Evolutionary conservation across 2,888 invertebrate genomes (phyloP).

Genomic region (Drosophila mulleri): DNA sequence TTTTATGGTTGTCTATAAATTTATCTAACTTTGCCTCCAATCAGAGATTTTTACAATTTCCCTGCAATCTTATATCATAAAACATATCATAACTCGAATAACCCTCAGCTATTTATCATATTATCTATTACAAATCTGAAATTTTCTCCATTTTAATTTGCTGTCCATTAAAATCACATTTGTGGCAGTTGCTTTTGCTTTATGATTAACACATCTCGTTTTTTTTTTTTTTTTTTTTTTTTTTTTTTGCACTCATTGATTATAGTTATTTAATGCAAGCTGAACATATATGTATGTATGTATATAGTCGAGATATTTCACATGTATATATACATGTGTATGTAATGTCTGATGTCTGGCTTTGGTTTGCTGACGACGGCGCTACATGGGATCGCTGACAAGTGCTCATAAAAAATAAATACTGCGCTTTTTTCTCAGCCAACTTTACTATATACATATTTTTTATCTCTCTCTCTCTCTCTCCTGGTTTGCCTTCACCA

Average conservation of each 20-base stretch:
- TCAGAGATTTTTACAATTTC: neutral
- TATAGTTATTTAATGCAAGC: constrained; percentile 12
- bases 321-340: neutral
- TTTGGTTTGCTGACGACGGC: constrained; percentile 46
- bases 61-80: neutral
- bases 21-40: neutral
- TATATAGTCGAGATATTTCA: neutral
- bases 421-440: constrained; percentile 56
- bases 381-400: constrained; percentile 72
- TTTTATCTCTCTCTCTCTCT: constrained; percentile 12
- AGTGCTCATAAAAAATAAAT: constrained; percentile 75
- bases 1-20: neutral
- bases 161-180: constrained; percentile 11
- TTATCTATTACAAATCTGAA: constrained; percentile 2
- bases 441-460: constrained; percentile 13
- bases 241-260: constrained; percentile 5
- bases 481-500: constrained; percentile 24
- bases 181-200: constrained; percentile 9
- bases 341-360: constrained; percentile 9
- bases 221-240: neutral
- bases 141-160: constrained; percentile 5
- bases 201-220: constrained; percentile 7
- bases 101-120: constrained; percentile 4
- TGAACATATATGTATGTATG: neutral
- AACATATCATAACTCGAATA: neutral